Base-by-base conservation (phyloP, 2,797 vertebrate species). In the Cossypha niveicapilla region DNA sequence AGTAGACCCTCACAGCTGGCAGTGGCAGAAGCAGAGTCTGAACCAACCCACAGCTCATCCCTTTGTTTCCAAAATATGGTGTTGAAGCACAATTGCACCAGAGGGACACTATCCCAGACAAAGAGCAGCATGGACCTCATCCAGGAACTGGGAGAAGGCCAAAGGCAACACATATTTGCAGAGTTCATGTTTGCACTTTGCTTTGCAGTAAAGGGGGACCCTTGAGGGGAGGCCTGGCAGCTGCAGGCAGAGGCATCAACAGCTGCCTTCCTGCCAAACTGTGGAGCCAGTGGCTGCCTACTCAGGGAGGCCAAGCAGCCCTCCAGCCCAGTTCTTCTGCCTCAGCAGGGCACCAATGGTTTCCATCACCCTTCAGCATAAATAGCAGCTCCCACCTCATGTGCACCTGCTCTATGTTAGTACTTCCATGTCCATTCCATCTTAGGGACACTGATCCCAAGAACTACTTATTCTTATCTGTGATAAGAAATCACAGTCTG, bases 81-180 rank as follows among this genome's bases (percentile, higher is more conserved):
- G 30, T 5, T 89, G 58, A 88, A 88, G 67, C 45, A 48, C 57
- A 93, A 42, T 0, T 48, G 45, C 37, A 91, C 34, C 50, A 88
- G 63, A 86, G 39, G 50, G n/a, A 72, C 51, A 11, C 0, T 1
- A 14, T 32, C 39, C 34, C 81, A 73, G 61, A 56, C 47, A 85
- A 94, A 86, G 11, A 63, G 23, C 57, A 92, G 32, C 57, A 35
- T 5, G 50, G 45, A 84, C 35, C 54, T 90, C 56, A 73, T 50
- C 73, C 73, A 77, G 75, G 35, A 92, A 37, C n/a, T 25, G 51
- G 23, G 65, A 67, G 62, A 91, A 85, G 45, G 58, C 71, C 86
- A 93, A 77, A 62, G 65, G 70, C 70, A 88, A 80, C 24, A 34
- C 8, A 56, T 53, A 76, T 37, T 24, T 58, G 54, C 34, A 28